Conservation (phyloP, 2,113 vertebrate species). For the Phoenicopterus ruber region DNA sequence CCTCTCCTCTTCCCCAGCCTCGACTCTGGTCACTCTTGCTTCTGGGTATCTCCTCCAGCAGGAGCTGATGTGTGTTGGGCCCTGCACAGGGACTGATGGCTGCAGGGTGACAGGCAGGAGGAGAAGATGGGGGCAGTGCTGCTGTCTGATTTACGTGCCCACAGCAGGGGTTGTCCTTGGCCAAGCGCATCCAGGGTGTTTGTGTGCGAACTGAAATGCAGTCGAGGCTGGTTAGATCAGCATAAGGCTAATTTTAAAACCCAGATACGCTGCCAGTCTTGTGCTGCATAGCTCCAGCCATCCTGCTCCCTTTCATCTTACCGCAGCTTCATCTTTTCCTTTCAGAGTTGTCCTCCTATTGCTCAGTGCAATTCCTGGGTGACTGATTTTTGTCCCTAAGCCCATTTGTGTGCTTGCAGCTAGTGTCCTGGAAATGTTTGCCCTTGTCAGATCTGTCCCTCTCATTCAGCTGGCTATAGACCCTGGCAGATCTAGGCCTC, state of each 20-base stretch:
- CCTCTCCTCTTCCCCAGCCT: background rate
- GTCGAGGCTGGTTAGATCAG: background rate
- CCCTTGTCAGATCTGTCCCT: constrained; percentile 41
- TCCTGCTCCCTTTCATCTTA: background rate
- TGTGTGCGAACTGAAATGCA: background rate
- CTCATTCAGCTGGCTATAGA: background rate
- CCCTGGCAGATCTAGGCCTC: constrained; percentile 35
- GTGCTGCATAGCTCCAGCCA: background rate
- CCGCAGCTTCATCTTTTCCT: background rate
- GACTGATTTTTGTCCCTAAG: background rate
- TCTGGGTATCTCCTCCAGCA: background rate
- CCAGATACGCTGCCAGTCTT: background rate
- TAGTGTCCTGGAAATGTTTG: constrained; percentile 15
- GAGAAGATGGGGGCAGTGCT: background rate
- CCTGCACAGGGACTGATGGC: background rate
- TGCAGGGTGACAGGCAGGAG: background rate
- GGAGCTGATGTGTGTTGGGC: background rate
- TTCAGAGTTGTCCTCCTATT: background rate
- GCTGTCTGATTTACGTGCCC: background rate
- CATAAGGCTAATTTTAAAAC: background rate
- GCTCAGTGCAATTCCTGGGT: background rate
- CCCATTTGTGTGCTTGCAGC: background rate
- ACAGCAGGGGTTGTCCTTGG: constrained; percentile 2
- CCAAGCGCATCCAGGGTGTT: background rate
- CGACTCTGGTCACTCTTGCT: background rate